Conservation (phyloP, 92 coral and sea anemone species). For the Desmophyllum pertusum region DNA sequence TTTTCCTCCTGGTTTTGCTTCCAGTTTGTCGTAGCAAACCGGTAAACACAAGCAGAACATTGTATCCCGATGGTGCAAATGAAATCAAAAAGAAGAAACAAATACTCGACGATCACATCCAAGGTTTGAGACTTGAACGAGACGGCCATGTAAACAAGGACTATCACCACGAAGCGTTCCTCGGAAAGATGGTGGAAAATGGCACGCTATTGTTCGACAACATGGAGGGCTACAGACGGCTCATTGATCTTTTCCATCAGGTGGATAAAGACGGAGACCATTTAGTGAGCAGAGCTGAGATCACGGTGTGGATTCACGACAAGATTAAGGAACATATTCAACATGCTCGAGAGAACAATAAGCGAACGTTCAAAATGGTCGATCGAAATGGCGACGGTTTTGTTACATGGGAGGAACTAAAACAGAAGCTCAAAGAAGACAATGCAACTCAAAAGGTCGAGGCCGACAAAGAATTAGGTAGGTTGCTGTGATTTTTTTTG, state of each 20-base stretch:
- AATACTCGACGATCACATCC: conserved; percentile 87
- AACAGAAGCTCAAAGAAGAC: conserved; percentile 74
- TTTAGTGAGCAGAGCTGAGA: conserved; percentile 79
- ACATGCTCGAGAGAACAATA: conserved; percentile 72
- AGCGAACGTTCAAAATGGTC: conserved; percentile 66
- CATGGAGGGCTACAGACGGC: conserved; percentile 85
- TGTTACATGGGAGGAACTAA: conserved; percentile 75
- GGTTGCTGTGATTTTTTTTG: background rate
- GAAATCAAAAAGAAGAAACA: conserved; percentile 63
- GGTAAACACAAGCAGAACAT: conserved; percentile 36
- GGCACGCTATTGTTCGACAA: conserved; percentile 85
- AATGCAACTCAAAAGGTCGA: conserved; percentile 56
- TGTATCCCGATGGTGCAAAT: background rate
- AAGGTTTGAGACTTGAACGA: conserved; percentile 88
- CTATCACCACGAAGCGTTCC: conserved; percentile 96
- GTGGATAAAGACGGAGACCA: conserved; percentile 90
- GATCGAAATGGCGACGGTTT: conserved; percentile 72
- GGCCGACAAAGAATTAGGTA: conserved; percentile 33
- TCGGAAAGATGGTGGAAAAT: conserved; percentile 87
- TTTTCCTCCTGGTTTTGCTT: background rate
- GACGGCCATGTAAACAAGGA: conserved; percentile 95
- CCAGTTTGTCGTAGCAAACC: conserved; percentile 17
- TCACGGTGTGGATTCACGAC: conserved; percentile 85
- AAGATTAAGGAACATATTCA: conserved; percentile 86
- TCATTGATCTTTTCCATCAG: conserved; percentile 90